These are phyloP conservation scores for Pipistrellus pygmaeus DNA, from an alignment of 2,797 vertebrate species.

Conservation along the genomic window DNA sequence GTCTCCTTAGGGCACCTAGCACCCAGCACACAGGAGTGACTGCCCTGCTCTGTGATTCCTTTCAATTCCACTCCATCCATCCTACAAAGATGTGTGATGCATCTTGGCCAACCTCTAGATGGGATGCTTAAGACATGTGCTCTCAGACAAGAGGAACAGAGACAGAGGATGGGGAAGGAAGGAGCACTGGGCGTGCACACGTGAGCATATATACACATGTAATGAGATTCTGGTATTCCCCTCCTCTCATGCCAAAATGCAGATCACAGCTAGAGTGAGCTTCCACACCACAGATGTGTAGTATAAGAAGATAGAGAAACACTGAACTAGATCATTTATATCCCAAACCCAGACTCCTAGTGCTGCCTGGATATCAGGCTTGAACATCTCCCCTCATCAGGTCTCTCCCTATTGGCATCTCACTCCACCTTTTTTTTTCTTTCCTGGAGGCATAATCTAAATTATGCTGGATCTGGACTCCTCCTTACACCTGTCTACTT, in stretches of 20 bases:
- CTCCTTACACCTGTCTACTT: neutral
- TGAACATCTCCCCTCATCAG: neutral
- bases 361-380: neutral
- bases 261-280: neutral
- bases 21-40: neutral
- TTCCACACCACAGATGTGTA: too few species aligned
- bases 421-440: neutral
- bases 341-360: neutral
- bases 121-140: neutral
- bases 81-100: neutral
- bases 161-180: neutral
- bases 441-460: neutral
- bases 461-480: neutral
- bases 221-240: neutral
- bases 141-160: neutral
- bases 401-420: neutral
- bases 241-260: neutral
- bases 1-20: neutral
- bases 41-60: neutral
- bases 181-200: rapidly evolving
- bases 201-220: neutral
- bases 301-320: neutral
- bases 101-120: neutral
- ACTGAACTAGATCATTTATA: neutral
- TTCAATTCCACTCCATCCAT: neutral